These are phyloP conservation scores for Diachrysia chrysitis DNA, from an alignment of 2,888 invertebrate species.

Conservation along the genomic window DNA sequence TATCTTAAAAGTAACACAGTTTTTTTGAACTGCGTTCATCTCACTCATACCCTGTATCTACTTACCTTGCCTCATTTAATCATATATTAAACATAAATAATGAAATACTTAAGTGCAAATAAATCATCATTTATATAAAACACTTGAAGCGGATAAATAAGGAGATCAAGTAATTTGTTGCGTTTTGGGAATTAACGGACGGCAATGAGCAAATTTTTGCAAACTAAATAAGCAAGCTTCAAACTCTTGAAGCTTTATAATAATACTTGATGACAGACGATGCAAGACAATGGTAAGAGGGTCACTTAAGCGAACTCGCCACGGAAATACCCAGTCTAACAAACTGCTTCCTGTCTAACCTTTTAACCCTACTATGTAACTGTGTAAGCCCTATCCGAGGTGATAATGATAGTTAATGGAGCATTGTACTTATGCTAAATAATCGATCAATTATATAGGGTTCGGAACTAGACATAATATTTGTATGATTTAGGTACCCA, in stretches of 20 bases:
- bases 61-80: no score
- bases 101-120: neutral
- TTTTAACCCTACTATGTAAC: neutral
- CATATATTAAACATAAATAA: neutral
- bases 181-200: no score
- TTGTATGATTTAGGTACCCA: no score
- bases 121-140: no score
- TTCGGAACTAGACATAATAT: neutral
- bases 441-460: neutral
- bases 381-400: neutral
- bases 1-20: neutral
- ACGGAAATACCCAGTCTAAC: slow-evolving; percentile 4
- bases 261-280: neutral
- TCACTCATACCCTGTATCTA: no score
- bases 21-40: neutral
- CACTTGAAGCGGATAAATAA: neutral
- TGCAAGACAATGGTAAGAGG: slow-evolving; percentile 4
- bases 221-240: neutral
- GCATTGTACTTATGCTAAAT: neutral
- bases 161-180: neutral
- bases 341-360: slow-evolving; percentile 5
- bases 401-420: neutral
- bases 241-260: neutral
- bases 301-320: neutral
- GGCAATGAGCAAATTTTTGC: neutral